phyloP scores from a whole-genome alignment of 2,113 vertebrate species.

The Nesospiza acunhae region DNA sequence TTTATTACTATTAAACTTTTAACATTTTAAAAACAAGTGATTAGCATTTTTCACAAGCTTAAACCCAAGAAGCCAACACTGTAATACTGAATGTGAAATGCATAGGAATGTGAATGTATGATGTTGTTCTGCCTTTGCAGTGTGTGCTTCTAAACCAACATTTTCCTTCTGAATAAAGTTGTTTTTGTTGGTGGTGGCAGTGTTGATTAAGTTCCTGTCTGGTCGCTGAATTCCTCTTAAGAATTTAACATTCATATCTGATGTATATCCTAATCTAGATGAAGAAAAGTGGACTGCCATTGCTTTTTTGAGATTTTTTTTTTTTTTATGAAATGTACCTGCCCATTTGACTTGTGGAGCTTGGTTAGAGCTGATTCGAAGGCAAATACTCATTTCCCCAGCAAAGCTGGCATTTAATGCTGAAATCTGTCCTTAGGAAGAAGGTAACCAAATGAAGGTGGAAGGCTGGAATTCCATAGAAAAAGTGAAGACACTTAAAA shows the following conservation, averaged over 20 bases:
- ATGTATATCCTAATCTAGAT: neutral
- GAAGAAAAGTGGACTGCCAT: neutral
- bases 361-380: neutral
- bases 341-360: neutral
- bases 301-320: neutral
- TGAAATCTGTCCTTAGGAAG: neutral
- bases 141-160: neutral
- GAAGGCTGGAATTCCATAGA: neutral
- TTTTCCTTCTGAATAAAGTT: neutral
- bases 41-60: neutral
- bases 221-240: neutral
- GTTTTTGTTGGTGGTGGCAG: neutral
- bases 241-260: neutral
- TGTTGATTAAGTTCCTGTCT: neutral
- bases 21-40: no score
- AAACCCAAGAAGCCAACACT: neutral
- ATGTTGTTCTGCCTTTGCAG: neutral
- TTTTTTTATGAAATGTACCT: neutral
- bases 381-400: neutral
- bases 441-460: neutral
- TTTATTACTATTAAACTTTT: no score
- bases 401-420: neutral
- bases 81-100: neutral
- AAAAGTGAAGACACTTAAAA: neutral
- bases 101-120: neutral